These are phyloP conservation scores for Caenorhabditis afra DNA, from an alignment of 2,888 invertebrate species.

Conservation along the genomic window DNA sequence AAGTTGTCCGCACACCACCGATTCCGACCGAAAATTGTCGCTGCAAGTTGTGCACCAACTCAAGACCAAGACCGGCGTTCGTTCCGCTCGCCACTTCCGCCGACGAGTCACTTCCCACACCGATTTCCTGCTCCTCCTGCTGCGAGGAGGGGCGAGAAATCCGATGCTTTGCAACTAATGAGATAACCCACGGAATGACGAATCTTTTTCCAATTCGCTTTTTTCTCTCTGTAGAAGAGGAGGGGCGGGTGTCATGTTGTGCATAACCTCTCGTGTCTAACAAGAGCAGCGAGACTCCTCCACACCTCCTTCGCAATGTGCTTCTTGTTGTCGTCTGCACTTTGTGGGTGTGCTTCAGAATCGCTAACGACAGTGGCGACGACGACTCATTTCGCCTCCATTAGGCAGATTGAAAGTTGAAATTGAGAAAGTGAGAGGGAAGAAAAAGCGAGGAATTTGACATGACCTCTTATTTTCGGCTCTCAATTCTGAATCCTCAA, in stretches of 20 bases:
- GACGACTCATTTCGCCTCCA: conserved; percentile 37
- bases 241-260: conserved; percentile 29
- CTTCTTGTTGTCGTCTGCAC: conserved; percentile 46
- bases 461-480: too few species aligned
- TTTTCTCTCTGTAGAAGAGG: too few species aligned
- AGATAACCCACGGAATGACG: conserved; percentile 24
- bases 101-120: conserved; percentile 13
- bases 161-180: conserved; percentile 34
- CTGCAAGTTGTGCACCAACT: too few species aligned
- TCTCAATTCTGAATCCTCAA: too few species aligned
- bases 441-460: too few species aligned
- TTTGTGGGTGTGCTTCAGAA: conserved; percentile 46
- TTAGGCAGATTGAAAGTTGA: conserved; percentile 33
- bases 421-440: too few species aligned
- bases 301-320: conserved; percentile 11
- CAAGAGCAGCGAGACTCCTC: too few species aligned
- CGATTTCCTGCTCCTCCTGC: neutral
- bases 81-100: neutral
- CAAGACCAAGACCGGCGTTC: too few species aligned
- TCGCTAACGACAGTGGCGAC: conserved; percentile 24
- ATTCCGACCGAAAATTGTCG: too few species aligned
- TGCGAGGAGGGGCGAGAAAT: conserved; percentile 20
- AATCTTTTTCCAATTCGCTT: conserved; percentile 22
- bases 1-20: too few species aligned
- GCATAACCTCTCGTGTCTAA: too few species aligned